Evolutionary conservation across 1,140 invertebrate species (phyloP), one percentile per base, ranked within the genome.

Genomic region (Caerostris extrusa): DNA sequence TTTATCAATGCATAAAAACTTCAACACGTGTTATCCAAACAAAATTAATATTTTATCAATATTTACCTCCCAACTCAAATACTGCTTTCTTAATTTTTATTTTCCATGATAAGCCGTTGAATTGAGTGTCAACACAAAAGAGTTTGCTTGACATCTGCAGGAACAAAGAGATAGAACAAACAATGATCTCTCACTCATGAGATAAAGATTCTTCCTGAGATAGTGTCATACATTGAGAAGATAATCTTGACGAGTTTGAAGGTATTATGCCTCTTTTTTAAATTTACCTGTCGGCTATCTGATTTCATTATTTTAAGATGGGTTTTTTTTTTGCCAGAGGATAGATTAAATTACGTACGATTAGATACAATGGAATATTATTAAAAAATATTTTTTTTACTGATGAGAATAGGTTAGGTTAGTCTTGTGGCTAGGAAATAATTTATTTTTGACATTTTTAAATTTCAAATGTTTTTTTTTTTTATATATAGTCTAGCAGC

Each of bases 101-200:
- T 77, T 53, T 77, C 50, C 7, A 6, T 77, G 71, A 77, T 77
- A 77, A 77, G 34, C 71, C 7, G 12, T 34, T 53, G 34, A 50
- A 77, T 77, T 77, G 34, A 50, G 71, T 77, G 71, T 53, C 71
- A 77, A 77, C 50, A 77, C 71, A 77, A 77, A 77, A 77, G 71
- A 12, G 34, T 12, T 77, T 53, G 53, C 34, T 77, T 77, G 71
- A 77, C 71, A 77, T 50, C 50, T 53, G 71, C 12, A 50, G 34
- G 71, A 77, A 53, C 8, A 12, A 77, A 77, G 34, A 77, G 71
- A 77, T 14, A 19, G 71, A 77, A 50, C 71, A 77, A 77, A 77
- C 71, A 77, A 50, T 50, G 10, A 50, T 53, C 34, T 50, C 50
- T 77, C 34, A 50, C 34, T 50, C 5, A 2, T 34, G 53, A 53